phyloP scores from a whole-genome alignment of 2,888 invertebrate species.

The Cordilura impudica region DNA sequence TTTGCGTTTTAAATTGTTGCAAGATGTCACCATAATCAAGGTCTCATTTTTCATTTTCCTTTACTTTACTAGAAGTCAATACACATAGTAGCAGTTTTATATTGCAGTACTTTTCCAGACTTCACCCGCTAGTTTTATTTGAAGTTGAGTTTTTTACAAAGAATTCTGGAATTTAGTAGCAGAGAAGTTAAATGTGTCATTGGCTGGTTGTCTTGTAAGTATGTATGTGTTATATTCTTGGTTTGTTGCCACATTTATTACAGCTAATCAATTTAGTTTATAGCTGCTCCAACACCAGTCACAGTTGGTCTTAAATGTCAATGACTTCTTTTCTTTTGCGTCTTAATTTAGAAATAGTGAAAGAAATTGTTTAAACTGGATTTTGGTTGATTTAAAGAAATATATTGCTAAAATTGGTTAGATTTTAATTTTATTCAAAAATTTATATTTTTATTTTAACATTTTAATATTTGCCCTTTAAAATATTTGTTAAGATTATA shows the following conservation, averaged over 20 bases:
- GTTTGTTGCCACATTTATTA: constrained; percentile 16
- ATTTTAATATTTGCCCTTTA: too few species aligned
- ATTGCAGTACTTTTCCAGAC: background rate
- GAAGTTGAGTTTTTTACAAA: constrained; percentile 4
- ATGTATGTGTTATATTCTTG: too few species aligned
- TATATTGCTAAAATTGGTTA: too few species aligned
- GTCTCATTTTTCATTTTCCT: constrained; percentile 55
- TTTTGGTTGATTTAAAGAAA: background rate
- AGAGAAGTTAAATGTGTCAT: constrained; percentile 38
- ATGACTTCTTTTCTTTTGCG: background rate
- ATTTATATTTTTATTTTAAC: too few species aligned
- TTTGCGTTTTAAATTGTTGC: constrained; percentile 35
- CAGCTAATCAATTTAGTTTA: constrained; percentile 35
- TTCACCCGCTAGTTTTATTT: constrained; percentile 40
- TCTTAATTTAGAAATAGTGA: background rate
- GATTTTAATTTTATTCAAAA: background rate
- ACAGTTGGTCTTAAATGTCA: background rate
- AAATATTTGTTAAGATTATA: too few species aligned
- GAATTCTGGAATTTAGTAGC: background rate
- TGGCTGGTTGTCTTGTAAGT: constrained; percentile 7
- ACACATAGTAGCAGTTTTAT: constrained; percentile 34
- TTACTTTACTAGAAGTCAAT: constrained; percentile 32
- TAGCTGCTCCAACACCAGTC: background rate
- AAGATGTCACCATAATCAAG: constrained; percentile 56
- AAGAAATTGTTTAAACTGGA: background rate